phyloP scores from a whole-genome alignment of 92 coral and sea anemone species.

The Palythoa grandiflora region DNA sequence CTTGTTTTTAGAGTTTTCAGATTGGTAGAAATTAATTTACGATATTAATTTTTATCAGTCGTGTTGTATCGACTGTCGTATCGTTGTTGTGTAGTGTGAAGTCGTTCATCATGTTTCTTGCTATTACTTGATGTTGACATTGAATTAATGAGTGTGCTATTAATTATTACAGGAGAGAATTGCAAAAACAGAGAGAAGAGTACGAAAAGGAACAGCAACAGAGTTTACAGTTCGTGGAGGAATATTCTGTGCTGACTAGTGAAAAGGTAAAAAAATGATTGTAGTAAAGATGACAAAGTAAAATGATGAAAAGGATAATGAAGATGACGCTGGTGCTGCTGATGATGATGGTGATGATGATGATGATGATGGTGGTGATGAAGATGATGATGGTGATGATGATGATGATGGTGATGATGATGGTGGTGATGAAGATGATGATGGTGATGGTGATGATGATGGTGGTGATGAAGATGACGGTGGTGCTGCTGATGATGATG shows the following conservation, averaged over 20 bases:
- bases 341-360: background rate
- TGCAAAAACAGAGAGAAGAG: constrained; percentile 23
- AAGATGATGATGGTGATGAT: background rate
- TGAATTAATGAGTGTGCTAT: background rate
- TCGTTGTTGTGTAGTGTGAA: too few relatives aligned
- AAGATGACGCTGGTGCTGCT: background rate
- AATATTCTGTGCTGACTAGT: constrained; percentile 45
- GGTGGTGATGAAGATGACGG: too few relatives aligned
- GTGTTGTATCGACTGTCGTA: too few relatives aligned
- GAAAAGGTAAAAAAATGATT: constrained; percentile 32
- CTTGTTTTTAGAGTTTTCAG: too few relatives aligned
- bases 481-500: background rate
- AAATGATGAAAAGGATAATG: background rate
- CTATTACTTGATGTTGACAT: background rate
- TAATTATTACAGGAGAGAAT: constrained; percentile 3
- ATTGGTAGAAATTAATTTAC: too few relatives aligned
- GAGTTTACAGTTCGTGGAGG: constrained; percentile 43
- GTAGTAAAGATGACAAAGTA: background rate
- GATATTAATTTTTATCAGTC: too few relatives aligned
- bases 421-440: background rate
- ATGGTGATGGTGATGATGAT: too few relatives aligned
- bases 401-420: background rate
- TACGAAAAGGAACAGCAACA: constrained; percentile 44
- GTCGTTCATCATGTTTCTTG: too few relatives aligned
- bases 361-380: background rate